These are phyloP conservation scores for Caenorhabditis wallacei DNA, from an alignment of 2,888 invertebrate genomes.

Conservation along the genomic window DNA sequence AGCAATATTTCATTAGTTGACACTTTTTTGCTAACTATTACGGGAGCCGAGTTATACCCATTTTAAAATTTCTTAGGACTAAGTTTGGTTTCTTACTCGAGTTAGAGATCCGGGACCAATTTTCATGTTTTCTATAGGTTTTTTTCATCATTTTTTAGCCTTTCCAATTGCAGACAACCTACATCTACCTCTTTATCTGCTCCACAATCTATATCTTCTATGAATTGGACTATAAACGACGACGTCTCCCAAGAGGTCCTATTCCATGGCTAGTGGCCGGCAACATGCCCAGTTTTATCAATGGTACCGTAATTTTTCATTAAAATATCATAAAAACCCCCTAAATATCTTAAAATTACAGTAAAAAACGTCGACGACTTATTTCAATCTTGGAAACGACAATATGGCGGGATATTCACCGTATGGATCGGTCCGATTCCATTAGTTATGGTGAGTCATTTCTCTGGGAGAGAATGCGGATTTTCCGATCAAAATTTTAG, in stretches of 20 bases:
- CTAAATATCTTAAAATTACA: constrained; percentile 36
- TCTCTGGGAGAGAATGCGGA: too few species aligned
- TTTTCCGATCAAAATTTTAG: too few species aligned
- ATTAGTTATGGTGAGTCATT: constrained; percentile 78
- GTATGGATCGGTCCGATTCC: constrained; percentile 83
- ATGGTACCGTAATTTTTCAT: too few species aligned
- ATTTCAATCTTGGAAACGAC: constrained; percentile 71
- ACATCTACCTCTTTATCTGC: constrained; percentile 29
- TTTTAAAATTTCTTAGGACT: too few species aligned
- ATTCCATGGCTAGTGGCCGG: constrained; percentile 77
- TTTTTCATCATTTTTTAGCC: too few species aligned
- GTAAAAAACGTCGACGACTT: constrained; percentile 72
- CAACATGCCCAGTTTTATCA: constrained; percentile 74
- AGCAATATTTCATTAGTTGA: too few species aligned
- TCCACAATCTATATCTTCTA: constrained; percentile 68
- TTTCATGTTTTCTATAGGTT: too few species aligned
- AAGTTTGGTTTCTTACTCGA: too few species aligned
- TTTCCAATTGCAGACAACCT: constrained; percentile 47
- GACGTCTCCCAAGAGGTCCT: constrained; percentile 77
- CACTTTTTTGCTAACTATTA: too few species aligned
- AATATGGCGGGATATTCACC: constrained; percentile 79
- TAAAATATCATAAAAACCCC: too few species aligned
- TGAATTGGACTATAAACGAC: constrained; percentile 77
- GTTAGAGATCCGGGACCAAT: too few species aligned
- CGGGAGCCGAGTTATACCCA: too few species aligned